These are phyloP conservation scores for Macrosteles quadrilineatus DNA, from an alignment of 1,140 invertebrate genomes.

Conservation along the genomic window DNA sequence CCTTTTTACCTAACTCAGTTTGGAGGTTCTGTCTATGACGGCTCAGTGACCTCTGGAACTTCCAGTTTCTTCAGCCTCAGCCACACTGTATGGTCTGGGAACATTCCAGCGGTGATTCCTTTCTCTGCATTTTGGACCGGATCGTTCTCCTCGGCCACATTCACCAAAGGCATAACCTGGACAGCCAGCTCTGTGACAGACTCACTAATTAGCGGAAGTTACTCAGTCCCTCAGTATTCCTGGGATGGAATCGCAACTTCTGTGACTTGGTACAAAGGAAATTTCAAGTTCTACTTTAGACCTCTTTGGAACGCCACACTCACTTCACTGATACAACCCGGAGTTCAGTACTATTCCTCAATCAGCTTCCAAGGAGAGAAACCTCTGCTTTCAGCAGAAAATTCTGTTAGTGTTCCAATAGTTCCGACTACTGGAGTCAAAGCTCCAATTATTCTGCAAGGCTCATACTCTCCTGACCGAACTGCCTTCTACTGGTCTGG, in stretches of 20 bases:
- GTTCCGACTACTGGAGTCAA: constrained; percentile 10
- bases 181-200: not conserved
- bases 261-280: constrained; percentile 7
- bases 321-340: not conserved
- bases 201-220: not conserved
- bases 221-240: not conserved
- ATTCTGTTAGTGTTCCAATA: no score
- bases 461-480: constrained; percentile 21
- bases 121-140: not conserved
- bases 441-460: constrained; percentile 23
- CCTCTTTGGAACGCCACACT: constrained; percentile 1
- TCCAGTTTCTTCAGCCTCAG: not conserved
- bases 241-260: not conserved
- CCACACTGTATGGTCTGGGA: not conserved
- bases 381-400: not conserved
- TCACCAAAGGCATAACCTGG: not conserved
- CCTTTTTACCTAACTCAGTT: not conserved
- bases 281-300: not conserved
- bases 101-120: not conserved
- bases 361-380: constrained; percentile 6
- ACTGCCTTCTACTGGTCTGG: constrained; percentile 27
- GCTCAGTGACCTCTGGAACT: not conserved
- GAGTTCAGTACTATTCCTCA: constrained; percentile 6
- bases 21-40: not conserved
- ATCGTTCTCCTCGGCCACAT: not conserved